Evolutionary conservation across 2,888 invertebrate genomes (phyloP).

Genomic region (Campoplex capitator): DNA sequence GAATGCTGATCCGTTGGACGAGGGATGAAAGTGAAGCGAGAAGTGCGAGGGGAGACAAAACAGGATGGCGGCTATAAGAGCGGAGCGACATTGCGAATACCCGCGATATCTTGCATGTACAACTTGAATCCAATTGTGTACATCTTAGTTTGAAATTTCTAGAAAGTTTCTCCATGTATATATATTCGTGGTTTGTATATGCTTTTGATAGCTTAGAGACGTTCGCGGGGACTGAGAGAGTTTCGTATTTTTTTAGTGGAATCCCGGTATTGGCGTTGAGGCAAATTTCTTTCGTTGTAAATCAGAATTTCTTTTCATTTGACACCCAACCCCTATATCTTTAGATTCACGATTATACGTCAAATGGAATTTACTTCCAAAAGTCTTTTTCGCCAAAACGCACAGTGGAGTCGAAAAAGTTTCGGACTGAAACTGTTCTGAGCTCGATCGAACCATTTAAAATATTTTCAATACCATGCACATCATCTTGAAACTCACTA

Average conservation of each 20-base stretch:
- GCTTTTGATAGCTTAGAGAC: not conserved
- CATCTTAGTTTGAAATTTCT: not conserved
- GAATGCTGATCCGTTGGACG: conserved; percentile 24
- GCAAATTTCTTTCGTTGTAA: not conserved
- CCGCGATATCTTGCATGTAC: not conserved
- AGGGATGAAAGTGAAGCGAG: conserved; percentile 6
- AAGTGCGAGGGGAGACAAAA: conserved; percentile 2
- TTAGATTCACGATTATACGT: not conserved
- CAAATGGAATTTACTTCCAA: not conserved
- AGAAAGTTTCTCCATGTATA: not conserved
- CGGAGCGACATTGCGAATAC: not conserved
- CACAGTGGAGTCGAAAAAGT: not conserved
- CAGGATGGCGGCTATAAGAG: not conserved
- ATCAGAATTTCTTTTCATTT: not conserved
- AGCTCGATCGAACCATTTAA: too few relatives aligned
- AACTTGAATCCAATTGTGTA: conserved; percentile 1
- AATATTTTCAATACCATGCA: too few relatives aligned
- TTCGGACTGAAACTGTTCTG: not conserved
- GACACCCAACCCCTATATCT: not conserved
- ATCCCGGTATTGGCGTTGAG: not conserved
- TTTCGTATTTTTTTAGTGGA: not conserved
- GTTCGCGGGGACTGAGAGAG: not conserved
- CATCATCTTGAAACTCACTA: too few relatives aligned
- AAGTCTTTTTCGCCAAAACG: too few relatives aligned
- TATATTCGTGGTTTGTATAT: not conserved